Conservation (phyloP, 2,888 invertebrate species). For the Chymomyza fuscimana region DNA sequence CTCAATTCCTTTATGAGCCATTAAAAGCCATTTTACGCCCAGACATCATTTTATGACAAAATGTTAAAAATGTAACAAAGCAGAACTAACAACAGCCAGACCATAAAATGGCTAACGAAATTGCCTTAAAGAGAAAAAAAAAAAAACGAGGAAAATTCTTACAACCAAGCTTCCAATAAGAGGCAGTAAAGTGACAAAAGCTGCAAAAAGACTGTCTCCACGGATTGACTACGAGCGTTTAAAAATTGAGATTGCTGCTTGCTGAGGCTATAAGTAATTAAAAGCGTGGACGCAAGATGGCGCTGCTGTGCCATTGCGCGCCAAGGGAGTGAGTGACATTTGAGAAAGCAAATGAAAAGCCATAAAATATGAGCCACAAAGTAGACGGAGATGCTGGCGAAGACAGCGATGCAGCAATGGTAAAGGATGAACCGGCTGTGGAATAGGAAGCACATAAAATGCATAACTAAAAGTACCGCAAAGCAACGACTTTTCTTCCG, state of each 20-base stretch:
- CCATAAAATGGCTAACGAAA: constrained; percentile 46
- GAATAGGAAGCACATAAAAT: constrained; percentile 43
- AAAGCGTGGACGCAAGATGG: constrained; percentile 21
- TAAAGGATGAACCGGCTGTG: constrained; percentile 28
- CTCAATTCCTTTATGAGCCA: background rate
- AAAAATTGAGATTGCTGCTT: constrained; percentile 57
- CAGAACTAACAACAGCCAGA: constrained; percentile 36
- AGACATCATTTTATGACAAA: constrained; percentile 57
- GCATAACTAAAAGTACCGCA: constrained; percentile 14
- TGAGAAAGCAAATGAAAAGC: constrained; percentile 44
- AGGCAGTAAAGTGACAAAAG: constrained; percentile 57
- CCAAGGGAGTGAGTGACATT: background rate
- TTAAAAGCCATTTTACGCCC: constrained; percentile 49
- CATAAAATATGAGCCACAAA: constrained; percentile 50
- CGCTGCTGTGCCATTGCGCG: background rate
- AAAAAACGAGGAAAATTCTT: constrained; percentile 18
- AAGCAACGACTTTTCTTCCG: background rate
- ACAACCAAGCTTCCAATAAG: constrained; percentile 53
- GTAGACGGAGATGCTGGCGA: constrained; percentile 1
- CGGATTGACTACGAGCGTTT: constrained; percentile 39
- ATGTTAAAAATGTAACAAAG: constrained; percentile 38
- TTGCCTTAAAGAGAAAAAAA: constrained; percentile 30
- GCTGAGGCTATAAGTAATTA: constrained; percentile 64
- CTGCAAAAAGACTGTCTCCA: constrained; percentile 16
- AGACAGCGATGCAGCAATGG: background rate